Evolutionary conservation across 2,113 vertebrate genomes (phyloP).

Genomic region (Heterotilapia buettikoferi): DNA sequence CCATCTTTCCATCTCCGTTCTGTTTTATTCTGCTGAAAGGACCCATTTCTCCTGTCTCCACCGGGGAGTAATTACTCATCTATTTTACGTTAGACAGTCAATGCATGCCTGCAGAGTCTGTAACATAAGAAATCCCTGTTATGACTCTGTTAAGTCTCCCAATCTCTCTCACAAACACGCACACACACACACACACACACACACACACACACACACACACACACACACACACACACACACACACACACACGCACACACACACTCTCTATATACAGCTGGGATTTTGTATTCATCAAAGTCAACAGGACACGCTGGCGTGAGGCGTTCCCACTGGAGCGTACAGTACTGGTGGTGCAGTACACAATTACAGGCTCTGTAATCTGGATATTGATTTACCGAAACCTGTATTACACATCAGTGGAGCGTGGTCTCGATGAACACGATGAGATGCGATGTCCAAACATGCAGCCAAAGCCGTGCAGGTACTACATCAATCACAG

Average conservation of each 20-base stretch:
- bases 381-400: conserved; percentile 19
- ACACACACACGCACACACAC: background rate
- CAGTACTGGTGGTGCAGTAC: background rate
- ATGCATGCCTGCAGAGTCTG: background rate
- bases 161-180: background rate
- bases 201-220: background rate
- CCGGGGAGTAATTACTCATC: conserved; percentile 8
- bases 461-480: background rate
- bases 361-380: background rate
- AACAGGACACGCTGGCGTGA: background rate
- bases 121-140: background rate
- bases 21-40: background rate
- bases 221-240: background rate
- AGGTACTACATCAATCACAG: background rate
- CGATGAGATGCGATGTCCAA: background rate
- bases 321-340: background rate
- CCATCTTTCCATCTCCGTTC: background rate
- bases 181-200: too few relatives aligned
- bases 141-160: background rate
- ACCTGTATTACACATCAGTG: background rate
- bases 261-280: background rate
- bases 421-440: background rate
- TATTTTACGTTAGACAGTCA: conserved; percentile 10
- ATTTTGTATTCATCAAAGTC: background rate
- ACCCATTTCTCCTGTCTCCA: background rate